phyloP scores from a whole-genome alignment of 2,113 vertebrate species.

The Aix galericulata region DNA sequence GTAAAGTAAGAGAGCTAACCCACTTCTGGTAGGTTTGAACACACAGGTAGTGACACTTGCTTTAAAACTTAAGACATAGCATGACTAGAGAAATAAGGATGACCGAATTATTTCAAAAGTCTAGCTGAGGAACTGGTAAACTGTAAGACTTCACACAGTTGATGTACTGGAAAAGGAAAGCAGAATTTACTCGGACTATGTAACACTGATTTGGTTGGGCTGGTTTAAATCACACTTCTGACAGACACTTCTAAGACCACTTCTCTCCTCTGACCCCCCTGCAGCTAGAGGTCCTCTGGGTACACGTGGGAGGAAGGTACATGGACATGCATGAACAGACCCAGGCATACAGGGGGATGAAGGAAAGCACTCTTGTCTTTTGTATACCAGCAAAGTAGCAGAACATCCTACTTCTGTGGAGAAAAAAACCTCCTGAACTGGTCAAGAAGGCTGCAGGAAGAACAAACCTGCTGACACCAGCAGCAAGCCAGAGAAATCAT shows the following conservation, averaged over 20 bases:
- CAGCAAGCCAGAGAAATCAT: background rate
- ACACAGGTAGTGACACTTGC: background rate
- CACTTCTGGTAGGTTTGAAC: background rate
- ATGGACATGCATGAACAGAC: accelerated
- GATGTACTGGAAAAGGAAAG: background rate
- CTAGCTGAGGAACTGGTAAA: background rate
- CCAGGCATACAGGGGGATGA: background rate
- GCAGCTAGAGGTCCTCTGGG: background rate
- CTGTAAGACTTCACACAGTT: background rate
- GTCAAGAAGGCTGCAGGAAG: background rate
- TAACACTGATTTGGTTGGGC: background rate
- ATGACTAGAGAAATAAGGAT: background rate
- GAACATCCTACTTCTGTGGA: background rate
- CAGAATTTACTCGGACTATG: background rate
- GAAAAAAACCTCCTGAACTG: background rate
- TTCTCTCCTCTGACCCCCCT: background rate
- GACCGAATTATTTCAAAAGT: background rate
- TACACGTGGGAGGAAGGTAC: background rate
- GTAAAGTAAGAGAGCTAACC: background rate
- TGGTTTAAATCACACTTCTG: background rate
- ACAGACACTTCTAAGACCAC: background rate
- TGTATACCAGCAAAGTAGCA: background rate
- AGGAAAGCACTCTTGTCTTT: background rate
- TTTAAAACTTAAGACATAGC: background rate
- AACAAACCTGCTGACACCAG: background rate